Evolutionary conservation across 2,113 vertebrate genomes (phyloP).

Genomic region (Collichthys lucidus): DNA sequence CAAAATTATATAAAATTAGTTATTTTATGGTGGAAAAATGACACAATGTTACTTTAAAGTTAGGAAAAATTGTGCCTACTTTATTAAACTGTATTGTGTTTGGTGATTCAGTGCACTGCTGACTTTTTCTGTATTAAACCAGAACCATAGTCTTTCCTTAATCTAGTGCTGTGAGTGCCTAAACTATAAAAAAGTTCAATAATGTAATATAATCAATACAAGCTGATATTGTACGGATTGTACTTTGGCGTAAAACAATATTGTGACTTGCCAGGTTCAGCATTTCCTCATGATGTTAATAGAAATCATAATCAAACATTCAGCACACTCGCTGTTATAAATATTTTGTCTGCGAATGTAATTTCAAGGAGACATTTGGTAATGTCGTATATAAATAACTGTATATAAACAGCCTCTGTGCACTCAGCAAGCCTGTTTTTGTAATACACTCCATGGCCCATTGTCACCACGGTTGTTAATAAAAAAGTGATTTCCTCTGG

Average conservation of each 20-base stretch:
- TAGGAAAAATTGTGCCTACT: too few relatives aligned
- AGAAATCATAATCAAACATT: not conserved
- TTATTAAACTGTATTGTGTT: not conserved
- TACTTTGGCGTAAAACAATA: not conserved
- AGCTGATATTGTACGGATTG: not conserved
- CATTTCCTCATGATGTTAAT: not conserved
- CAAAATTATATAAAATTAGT: too few relatives aligned
- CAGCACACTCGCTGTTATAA: not conserved
- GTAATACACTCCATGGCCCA: slow-evolving; percentile 16
- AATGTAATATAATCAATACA: not conserved
- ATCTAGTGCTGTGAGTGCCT: not conserved
- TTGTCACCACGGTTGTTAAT: slow-evolving; percentile 37
- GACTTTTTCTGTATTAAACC: not conserved
- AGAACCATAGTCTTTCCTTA: not conserved
- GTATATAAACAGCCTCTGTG: slow-evolving; percentile 17
- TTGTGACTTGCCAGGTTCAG: not conserved
- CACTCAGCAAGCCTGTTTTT: slow-evolving; percentile 24
- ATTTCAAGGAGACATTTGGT: not conserved
- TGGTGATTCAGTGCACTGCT: not conserved
- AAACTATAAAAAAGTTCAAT: not conserved
- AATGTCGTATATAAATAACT: not conserved
- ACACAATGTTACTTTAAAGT: too few relatives aligned
- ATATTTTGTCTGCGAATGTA: not conserved
- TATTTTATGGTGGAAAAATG: too few relatives aligned
- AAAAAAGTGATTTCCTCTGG: slow-evolving; percentile 29